Conservation (phyloP, 92 coral and sea anemone genomes). For the Micromussa lordhowensis region DNA sequence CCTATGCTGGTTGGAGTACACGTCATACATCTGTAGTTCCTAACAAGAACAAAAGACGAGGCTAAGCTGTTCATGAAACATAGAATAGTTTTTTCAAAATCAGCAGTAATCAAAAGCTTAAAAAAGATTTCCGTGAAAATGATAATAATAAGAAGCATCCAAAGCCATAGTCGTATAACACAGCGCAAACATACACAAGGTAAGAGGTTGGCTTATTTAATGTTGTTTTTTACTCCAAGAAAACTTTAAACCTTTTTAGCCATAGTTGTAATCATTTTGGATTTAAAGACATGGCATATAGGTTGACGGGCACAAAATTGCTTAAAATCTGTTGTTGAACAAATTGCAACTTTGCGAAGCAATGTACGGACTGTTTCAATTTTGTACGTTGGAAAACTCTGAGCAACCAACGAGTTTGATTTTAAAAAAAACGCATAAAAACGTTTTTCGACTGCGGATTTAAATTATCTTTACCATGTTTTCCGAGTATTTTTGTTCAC, state of each 20-base stretch:
- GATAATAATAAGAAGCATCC: not conserved
- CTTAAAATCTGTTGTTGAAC: not conserved
- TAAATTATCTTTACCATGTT: not conserved
- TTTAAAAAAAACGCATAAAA: not conserved
- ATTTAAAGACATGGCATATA: not conserved
- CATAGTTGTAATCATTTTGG: not conserved
- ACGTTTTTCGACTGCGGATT: no score
- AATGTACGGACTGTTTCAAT: not conserved
- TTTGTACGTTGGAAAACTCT: not conserved
- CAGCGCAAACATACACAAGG: not conserved
- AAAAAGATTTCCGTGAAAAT: not conserved
- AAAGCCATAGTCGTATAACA: not conserved
- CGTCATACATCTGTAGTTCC: not conserved
- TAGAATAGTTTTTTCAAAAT: not conserved
- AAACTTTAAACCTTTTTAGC: not conserved
- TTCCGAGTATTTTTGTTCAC: not conserved
- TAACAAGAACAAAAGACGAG: not conserved
- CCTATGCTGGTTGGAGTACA: not conserved
- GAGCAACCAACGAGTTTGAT: not conserved
- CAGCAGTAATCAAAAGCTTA: not conserved
- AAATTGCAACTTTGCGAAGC: not conserved
- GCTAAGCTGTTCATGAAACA: not conserved
- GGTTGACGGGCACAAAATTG: not conserved
- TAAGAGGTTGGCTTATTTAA: not conserved
- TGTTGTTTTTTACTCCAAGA: not conserved